Evolutionary conservation across 1,140 invertebrate genomes (phyloP).

Genomic region (Prorops nasuta): DNA sequence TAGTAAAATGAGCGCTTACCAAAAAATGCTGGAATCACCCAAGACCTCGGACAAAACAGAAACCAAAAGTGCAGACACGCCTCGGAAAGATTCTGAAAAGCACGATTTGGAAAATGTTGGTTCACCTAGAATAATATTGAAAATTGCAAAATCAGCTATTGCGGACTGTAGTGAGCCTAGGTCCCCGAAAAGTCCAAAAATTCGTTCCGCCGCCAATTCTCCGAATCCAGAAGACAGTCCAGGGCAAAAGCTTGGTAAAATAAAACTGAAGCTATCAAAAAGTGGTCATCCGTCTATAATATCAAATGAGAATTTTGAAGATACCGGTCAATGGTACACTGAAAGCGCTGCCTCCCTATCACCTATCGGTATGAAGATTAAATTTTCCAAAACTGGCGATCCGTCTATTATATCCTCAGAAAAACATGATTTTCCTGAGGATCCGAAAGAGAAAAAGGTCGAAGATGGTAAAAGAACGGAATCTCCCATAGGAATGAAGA

Average conservation of each 20-base stretch:
- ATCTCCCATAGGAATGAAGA: constrained; percentile 41
- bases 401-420: constrained; percentile 36
- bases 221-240: constrained; percentile 54
- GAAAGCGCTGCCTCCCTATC: constrained; percentile 43
- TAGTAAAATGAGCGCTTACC: constrained; percentile 25
- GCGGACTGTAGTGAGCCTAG: constrained; percentile 49
- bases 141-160: constrained; percentile 54
- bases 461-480: constrained; percentile 40
- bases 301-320: constrained; percentile 45
- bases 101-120: constrained; percentile 47
- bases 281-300: constrained; percentile 53
- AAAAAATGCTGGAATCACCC: constrained; percentile 38
- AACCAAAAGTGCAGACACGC: constrained; percentile 31
- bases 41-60: constrained; percentile 21
- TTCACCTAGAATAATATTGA: constrained; percentile 51
- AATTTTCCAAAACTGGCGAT: constrained; percentile 45
- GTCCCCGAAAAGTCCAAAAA: constrained; percentile 54
- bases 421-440: constrained; percentile 31
- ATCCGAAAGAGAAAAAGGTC: constrained; percentile 32
- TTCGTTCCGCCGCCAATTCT: constrained; percentile 49
- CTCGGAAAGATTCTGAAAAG: constrained; percentile 41
- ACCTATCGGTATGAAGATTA: constrained; percentile 51
- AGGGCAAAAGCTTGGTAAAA: constrained; percentile 52
- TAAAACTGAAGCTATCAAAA: constrained; percentile 51
- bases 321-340: constrained; percentile 40